Evolutionary conservation across 2,113 vertebrate species (phyloP).

Genomic region (Peucedramus taeniatus): DNA sequence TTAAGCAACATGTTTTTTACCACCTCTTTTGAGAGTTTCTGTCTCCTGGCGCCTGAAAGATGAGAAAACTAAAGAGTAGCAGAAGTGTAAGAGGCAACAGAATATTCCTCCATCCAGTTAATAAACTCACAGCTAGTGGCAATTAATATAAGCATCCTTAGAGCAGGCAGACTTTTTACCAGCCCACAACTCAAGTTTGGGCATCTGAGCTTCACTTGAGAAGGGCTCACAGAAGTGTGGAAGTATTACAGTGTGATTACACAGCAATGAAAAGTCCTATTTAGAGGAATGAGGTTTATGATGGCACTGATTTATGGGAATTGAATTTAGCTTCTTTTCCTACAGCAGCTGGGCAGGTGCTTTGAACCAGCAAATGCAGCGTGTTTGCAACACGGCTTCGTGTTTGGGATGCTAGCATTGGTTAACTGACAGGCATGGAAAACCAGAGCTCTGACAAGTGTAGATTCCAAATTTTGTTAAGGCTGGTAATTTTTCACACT

Average conservation of each 20-base stretch:
- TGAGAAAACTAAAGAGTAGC: not conserved
- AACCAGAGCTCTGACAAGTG: not conserved
- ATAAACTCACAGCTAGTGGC: not conserved
- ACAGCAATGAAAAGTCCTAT: not conserved
- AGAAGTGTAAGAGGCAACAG: not conserved
- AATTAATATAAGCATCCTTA: not conserved
- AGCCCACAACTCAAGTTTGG: not conserved
- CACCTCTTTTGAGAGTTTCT: not conserved
- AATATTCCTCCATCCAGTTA: not conserved
- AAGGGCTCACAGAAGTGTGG: not conserved
- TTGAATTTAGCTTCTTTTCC: not conserved
- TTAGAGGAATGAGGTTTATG: not conserved
- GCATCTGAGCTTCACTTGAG: not conserved
- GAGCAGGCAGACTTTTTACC: fast-evolving
- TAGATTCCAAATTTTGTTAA: not conserved
- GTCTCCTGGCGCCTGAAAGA: not conserved
- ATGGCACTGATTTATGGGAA: not conserved
- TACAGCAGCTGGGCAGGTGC: not conserved
- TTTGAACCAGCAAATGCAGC: not conserved
- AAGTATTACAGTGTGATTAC: not conserved
- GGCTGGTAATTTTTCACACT: not conserved
- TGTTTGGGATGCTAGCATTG: not conserved
- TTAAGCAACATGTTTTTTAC: not conserved
- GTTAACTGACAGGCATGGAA: not conserved
- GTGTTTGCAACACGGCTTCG: fast-evolving